Evolutionary conservation across 2,888 invertebrate genomes (phyloP), one percentile per base, ranked within the genome.

Genomic region (Epicampocera succincta): DNA sequence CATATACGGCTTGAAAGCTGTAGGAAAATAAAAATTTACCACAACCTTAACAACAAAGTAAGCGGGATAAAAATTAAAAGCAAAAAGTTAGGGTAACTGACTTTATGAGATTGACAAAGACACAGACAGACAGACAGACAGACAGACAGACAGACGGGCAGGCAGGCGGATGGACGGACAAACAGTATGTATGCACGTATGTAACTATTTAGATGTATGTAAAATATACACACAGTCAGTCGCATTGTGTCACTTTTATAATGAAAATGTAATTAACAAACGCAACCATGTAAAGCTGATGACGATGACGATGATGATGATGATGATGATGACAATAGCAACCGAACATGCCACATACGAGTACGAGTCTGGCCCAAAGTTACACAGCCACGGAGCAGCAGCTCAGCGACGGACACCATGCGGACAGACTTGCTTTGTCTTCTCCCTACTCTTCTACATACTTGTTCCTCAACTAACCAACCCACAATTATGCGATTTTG

Each of bases 321-420:
- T 78, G 81, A 78, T 78, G 84, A 74, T 73, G 81, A 78, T 78
- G 81, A 80, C 79, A 79, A 84, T 78, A n/a, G n/a, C n/a, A n/a
- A 71, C 40, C 46, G 61, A 76, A 74, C 65, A 65, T 65, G 65
- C 44, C 54, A 73, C 52, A 21, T n/a, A 38, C 40, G 12, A 12
- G 13, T 21, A 25, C 21, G 21, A 50, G 21, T 33, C 17, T 33
- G 3, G 25, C 50, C 13, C 12, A 6, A 5, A 54, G 6, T 38
- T 8, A 33, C 33, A 5, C 33, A 33, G 8, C 33, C 15, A 8
- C n/a, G 29, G 29, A 46, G 15, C 33, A 33, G 33, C 8, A 9
- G 33, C 33, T 33, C 66, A 44, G 42, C 50, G 50, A 66, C 15
- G 5, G 19, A 71, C 52, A 38, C 13, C 52, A 38, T 11, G 38